These are phyloP conservation scores for Hydrotaea diabolus DNA, from an alignment of 2,888 invertebrate species.

Conservation along the genomic window DNA sequence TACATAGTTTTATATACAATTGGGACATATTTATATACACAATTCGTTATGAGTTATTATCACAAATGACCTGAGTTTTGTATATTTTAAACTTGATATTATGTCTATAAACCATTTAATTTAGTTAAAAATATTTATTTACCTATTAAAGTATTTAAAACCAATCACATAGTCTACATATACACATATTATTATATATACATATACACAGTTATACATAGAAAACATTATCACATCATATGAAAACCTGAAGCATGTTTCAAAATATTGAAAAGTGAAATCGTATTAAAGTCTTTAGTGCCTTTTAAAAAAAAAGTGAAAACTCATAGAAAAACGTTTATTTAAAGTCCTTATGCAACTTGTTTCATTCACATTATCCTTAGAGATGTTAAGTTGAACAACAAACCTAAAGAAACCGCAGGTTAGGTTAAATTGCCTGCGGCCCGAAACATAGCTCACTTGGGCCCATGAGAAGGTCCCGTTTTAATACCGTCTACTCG, in stretches of 20 bases:
- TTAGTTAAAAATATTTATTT: neutral
- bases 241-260: neutral
- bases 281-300: no score
- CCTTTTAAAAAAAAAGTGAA: neutral
- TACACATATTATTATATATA: neutral
- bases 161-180: neutral
- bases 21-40: slow-evolving; percentile 3
- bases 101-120: slow-evolving; percentile 14
- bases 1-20: slow-evolving; percentile 6
- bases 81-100: slow-evolving; percentile 24
- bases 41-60: slow-evolving; percentile 27
- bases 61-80: neutral
- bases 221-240: slow-evolving; percentile 30
- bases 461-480: no score
- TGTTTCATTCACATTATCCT: no score
- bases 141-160: neutral
- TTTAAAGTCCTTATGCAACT: no score
- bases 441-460: no score
- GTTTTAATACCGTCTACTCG: no score
- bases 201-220: neutral
- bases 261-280: neutral
- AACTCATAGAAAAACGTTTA: neutral
- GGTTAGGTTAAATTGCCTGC: no score
- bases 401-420: no score
- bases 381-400: no score